These are phyloP conservation scores for Thalpophila matura DNA, from an alignment of 2,888 invertebrate species.

Conservation along the genomic window DNA sequence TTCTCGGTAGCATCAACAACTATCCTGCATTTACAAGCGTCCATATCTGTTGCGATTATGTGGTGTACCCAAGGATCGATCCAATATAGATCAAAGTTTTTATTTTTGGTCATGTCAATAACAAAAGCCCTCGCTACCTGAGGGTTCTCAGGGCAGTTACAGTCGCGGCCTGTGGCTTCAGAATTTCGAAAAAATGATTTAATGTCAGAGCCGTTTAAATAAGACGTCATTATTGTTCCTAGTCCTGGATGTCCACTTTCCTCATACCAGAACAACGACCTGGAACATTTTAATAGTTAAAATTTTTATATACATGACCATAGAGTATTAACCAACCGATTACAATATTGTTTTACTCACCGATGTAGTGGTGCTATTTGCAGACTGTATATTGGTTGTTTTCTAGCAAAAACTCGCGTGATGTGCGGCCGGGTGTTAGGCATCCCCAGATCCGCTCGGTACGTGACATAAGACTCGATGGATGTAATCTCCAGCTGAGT, in stretches of 20 bases:
- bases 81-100: constrained; percentile 91
- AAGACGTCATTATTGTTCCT: constrained; percentile 92
- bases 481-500: constrained; percentile 91
- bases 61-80: constrained; percentile 91
- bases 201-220: constrained; percentile 90
- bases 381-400: constrained; percentile 92
- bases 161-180: constrained; percentile 75
- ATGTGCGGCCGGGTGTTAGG: constrained; percentile 89
- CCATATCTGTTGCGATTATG: constrained; percentile 92
- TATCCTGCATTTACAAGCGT: constrained; percentile 92
- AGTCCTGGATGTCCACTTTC: constrained; percentile 90
- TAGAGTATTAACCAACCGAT: background rate
- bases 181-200: constrained; percentile 90
- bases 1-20: constrained; percentile 89
- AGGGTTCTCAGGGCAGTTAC: constrained; percentile 92
- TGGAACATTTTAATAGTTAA: constrained; percentile 70
- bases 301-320: background rate
- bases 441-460: constrained; percentile 92
- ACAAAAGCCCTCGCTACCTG: constrained; percentile 92
- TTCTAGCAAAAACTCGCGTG: constrained; percentile 89
- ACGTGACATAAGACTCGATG: constrained; percentile 89
- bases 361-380: constrained; percentile 94
- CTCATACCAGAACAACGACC: constrained; percentile 95
- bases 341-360: constrained; percentile 78
- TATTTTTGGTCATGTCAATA: constrained; percentile 92